Base-by-base conservation (phyloP, 2,888 invertebrate species). In the Herminia tarsipennalis region DNA sequence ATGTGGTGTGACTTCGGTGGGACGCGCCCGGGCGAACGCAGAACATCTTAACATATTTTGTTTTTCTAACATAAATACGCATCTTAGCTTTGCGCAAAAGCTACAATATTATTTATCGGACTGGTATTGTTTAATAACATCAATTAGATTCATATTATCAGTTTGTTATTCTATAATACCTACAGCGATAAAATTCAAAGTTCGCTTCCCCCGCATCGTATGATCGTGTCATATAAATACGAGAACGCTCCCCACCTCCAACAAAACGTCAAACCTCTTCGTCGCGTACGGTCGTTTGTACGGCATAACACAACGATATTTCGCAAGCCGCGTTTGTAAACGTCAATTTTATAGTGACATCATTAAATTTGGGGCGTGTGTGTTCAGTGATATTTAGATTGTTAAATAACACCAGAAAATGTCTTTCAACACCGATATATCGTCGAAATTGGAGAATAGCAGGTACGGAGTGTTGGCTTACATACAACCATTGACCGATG, bases 371-470 rank as follows among this genome's bases (percentile, higher is more conserved):
- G 69, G 73, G 74, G 73, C 82, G 85, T 87, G 87, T 87, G 88
- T 88, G 88, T 88, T 89, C 86, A 88, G 90, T 91, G 90, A 86
- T 88, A 89, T 88, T 88, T 87, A 86, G 69, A 73, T 59, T 53
- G 73, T 76, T 87, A 88, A 88, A 89, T 88, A 88, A 80, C 86
- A 86, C 88, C 63, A 81, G 86, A 88, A 87, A 76, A 90, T 90
- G 90, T 83, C 90, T 83, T 90, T 88, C 85, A 88, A 90, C 80
- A 89, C 88, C 54, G 90, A 91, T 57, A 84, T 91, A 67, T 90
- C 91, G 38, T 81, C 83, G 36, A 91, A 86, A 73, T 79, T 92
- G 89, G 92, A 92, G 76, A 92, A 85, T 73, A 92, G 92, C 92
- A 92, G 92, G 92, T 92, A 88, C 67, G 83, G 59, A 76, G 71